Base-by-base conservation (phyloP, 1,140 invertebrate genomes). In the Theocolax elegans region DNA sequence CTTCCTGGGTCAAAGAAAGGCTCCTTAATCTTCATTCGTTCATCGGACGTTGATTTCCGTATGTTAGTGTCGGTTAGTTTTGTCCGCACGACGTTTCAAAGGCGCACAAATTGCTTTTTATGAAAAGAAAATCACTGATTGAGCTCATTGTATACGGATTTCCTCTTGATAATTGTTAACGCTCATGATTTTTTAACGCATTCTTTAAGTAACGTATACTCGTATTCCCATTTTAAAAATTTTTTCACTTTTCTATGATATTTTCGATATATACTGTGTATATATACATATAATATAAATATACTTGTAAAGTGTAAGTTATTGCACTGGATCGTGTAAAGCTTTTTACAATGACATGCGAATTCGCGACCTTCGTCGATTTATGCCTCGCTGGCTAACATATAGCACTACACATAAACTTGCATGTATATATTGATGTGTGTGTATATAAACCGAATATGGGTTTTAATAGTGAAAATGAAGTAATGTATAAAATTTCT, bases 1-100 rank as follows among this genome's bases (percentile, higher is more conserved):
- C 58, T 68, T 51, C 46, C 56, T 23, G 62, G 35, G 23, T 51
- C 9, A 31, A 42, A 65, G 38, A 42, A 65, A 56, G 40, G 12
- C 15, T 63, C n/a, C 38, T 51, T 63, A 63, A 63, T 64, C 58
- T 53, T 56, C 10, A 23, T 19, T 29, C 40, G 17, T 56, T 15
- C 60, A 70, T 70, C 58, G 49, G 67, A 63, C 21, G 29, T 40
- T 67, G 3, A 21, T 44, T 64, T 66, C 64, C 64, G 6, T 53
- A 66, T 19, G 31, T 38, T 53, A 51, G 15, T 54, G 23, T 21
- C 13, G n/a, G 17, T 21, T 42, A 42, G 49, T 53, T 6, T 21
- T 40, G 49, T 25, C 12, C 10, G 38, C 17, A 1, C 6, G 15
- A 42, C 38, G 54, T 54, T 65, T 40, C 10, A 12, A 54, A 7